Percentiles rank a stretch among this genome's conserved stretches.
These are phyloP conservation scores for Clamator glandarius DNA, from an alignment of 2,797 vertebrate genomes.

Conservation along the genomic window DNA sequence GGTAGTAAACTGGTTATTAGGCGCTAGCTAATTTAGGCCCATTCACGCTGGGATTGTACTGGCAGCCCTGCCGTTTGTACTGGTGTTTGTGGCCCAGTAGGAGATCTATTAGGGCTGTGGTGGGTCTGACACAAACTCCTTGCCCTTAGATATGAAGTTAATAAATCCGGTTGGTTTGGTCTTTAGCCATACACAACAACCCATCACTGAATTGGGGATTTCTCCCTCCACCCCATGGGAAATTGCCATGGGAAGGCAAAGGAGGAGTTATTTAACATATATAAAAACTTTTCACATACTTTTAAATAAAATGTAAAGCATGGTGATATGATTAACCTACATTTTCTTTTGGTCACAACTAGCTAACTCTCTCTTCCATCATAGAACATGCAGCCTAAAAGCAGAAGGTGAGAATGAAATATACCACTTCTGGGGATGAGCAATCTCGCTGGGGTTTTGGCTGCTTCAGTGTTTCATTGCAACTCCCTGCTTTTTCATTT, in stretches of 20 bases:
- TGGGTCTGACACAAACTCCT: conserved; percentile 85
- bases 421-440: not conserved
- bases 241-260: conserved; percentile 12
- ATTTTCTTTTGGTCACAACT: not conserved
- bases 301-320: not conserved
- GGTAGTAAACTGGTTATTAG: conserved; percentile 92
- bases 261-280: not conserved
- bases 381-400: not conserved
- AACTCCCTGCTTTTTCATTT: not conserved
- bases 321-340: not conserved
- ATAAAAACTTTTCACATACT: not conserved
- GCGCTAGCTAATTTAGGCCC: conserved; percentile 84
- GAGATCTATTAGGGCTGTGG: conserved; percentile 87
- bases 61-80: conserved; percentile 85
- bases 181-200: conserved; percentile 20
- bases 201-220: not conserved
- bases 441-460: not conserved
- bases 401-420: not conserved
- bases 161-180: conserved; percentile 57
- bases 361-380: not conserved
- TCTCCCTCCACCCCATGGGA: conserved; percentile 56
- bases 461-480: not conserved
- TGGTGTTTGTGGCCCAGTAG: conserved; percentile 81
- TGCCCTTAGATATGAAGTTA: conserved; percentile 64
- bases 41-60: conserved; percentile 84